These are phyloP conservation scores for Engraulis encrasicolus DNA, from an alignment of 2,113 vertebrate genomes.

Conservation along the genomic window DNA sequence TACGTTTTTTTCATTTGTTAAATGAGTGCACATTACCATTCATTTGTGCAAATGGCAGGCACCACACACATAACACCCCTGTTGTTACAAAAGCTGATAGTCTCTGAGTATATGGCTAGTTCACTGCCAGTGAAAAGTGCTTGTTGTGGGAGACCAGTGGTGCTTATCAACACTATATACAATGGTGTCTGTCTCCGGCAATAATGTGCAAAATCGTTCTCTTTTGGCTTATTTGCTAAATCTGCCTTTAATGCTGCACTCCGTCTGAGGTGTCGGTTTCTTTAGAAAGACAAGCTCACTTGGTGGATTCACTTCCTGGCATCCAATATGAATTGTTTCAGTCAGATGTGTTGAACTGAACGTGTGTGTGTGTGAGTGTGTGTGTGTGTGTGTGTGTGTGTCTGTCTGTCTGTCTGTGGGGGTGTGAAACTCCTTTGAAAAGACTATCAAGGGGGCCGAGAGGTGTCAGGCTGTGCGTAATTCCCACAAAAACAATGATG, in stretches of 20 bases:
- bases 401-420: too few species aligned
- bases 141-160: neutral
- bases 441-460: too few species aligned
- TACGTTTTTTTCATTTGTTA: neutral
- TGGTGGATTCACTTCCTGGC: neutral
- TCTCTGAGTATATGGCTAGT: neutral
- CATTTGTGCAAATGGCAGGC: neutral
- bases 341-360: neutral
- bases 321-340: neutral
- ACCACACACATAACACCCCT: too few species aligned
- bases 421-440: neutral
- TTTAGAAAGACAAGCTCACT: neutral
- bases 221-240: neutral
- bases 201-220: neutral
- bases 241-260: neutral
- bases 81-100: too few species aligned
- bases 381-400: too few species aligned
- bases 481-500: neutral
- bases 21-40: neutral
- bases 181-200: neutral
- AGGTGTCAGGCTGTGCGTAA: neutral
- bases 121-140: neutral
- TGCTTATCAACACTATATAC: neutral
- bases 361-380: too few species aligned
- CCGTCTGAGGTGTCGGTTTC: neutral